phyloP scores from a whole-genome alignment of 1,140 invertebrate species.

The Bombus vancouverensis region DNA sequence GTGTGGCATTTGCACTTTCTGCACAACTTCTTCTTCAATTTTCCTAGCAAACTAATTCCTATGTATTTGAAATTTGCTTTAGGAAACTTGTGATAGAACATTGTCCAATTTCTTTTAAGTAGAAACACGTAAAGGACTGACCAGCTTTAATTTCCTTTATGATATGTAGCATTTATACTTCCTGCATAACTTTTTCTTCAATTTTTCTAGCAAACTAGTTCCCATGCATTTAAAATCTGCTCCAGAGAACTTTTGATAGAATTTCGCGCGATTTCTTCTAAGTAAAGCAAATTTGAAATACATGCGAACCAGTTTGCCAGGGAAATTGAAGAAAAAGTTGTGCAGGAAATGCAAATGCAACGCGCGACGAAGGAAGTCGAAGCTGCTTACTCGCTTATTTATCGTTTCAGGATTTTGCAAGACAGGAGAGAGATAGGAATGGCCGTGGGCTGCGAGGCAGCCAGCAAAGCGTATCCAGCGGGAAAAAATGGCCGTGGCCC shows the following conservation, averaged over 20 bases:
- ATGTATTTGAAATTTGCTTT: too few species aligned
- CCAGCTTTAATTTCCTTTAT: not conserved
- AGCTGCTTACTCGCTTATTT: not conserved
- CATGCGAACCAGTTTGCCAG: accelerated
- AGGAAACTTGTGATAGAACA: too few species aligned
- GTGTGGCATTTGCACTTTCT: accelerated
- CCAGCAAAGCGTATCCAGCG: conserved; percentile 55
- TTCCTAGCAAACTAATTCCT: too few species aligned
- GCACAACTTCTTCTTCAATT: too few species aligned
- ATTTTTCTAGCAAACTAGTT: too few species aligned
- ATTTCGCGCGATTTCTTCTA: too few species aligned
- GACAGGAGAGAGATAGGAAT: conserved; percentile 35
- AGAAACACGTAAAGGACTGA: not conserved
- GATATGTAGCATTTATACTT: accelerated
- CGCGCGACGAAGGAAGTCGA: not conserved
- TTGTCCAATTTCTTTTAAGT: too few species aligned
- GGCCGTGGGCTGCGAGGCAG: conserved; percentile 46
- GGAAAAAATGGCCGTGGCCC: conserved; percentile 66
- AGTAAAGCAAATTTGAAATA: not conserved
- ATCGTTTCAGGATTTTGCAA: conserved; percentile 40
- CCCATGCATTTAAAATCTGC: too few species aligned
- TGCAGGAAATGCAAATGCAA: not conserved
- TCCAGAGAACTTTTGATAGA: too few species aligned
- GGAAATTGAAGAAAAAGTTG: not conserved
- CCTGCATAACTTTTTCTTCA: too few species aligned